These are phyloP conservation scores for Arizona elegans DNA, from an alignment of 2,113 vertebrate genomes.

Conservation along the genomic window DNA sequence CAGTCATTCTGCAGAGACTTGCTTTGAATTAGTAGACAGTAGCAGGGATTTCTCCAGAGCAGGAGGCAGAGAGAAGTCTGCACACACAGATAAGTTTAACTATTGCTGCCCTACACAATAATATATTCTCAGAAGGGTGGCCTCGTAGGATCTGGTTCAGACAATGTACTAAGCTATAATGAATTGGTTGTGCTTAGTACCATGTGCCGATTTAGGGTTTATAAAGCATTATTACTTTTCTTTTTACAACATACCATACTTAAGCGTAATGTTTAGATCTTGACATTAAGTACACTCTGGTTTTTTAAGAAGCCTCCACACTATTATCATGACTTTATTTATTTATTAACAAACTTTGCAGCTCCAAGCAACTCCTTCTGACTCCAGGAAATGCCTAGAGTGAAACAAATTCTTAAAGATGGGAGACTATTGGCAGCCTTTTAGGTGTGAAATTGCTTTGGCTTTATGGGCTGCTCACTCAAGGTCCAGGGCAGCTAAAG, in stretches of 20 bases:
- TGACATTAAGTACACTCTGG: conserved; percentile 41
- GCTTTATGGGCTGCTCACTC: conserved; percentile 32
- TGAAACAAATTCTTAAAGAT: conserved; percentile 50
- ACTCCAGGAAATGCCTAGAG: conserved; percentile 47
- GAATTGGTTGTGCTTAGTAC: background rate
- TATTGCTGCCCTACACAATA: background rate
- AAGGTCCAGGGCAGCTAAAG: background rate
- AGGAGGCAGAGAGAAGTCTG: background rate
- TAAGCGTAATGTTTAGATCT: background rate
- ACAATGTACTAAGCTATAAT: background rate
- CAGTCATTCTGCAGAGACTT: background rate
- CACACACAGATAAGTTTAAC: background rate
- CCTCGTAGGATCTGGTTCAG: background rate
- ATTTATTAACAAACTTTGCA: background rate
- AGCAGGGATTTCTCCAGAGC: background rate
- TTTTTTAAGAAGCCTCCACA: background rate
- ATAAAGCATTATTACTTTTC: background rate
- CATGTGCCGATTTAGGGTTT: background rate
- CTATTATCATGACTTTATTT: conserved; percentile 21
- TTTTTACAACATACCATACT: background rate
- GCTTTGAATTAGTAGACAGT: background rate
- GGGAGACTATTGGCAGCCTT: conserved; percentile 52
- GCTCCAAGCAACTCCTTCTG: conserved; percentile 14
- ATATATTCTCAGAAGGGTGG: background rate
- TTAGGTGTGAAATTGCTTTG: conserved; percentile 55